phyloP scores from a whole-genome alignment of 2,888 invertebrate species.

The Heliconius hortense region DNA sequence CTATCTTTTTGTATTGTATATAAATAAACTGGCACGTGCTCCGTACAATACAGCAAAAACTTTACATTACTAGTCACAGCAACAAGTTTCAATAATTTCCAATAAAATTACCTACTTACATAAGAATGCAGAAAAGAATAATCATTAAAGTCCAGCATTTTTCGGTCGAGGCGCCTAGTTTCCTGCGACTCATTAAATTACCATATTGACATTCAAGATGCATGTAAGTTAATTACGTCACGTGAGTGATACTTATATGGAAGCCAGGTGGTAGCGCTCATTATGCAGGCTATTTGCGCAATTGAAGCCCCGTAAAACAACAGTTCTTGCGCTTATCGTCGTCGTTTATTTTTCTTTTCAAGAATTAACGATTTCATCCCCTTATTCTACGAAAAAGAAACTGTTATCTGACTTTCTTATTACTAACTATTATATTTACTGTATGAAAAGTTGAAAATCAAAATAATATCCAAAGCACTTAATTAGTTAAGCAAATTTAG shows the following conservation, averaged over 20 bases:
- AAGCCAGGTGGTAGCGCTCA: conserved; percentile 44
- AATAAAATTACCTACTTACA: conserved; percentile 25
- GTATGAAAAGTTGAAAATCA: neutral
- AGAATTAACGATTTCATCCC: conserved; percentile 3
- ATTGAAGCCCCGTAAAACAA: conserved; percentile 42
- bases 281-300: conserved; percentile 45
- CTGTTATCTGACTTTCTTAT: neutral
- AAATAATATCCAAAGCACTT: neutral
- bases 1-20: conserved; percentile 7
- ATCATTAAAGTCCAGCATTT: conserved; percentile 33
- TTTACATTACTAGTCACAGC: conserved; percentile 8
- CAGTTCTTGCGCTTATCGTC: conserved; percentile 21
- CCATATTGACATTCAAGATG: conserved; percentile 45
- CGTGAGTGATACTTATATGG: conserved; percentile 46
- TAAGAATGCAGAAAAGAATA: conserved; percentile 36
- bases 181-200: conserved; percentile 40
- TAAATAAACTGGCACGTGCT: conserved; percentile 31
- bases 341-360: neutral
- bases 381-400: neutral
- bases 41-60: conserved; percentile 27
- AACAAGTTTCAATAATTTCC: conserved; percentile 30
- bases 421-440: neutral
- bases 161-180: conserved; percentile 38
- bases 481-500: neutral
- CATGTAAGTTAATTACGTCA: conserved; percentile 45